Evolutionary conservation across 2,797 vertebrate genomes (phyloP), one percentile per base, ranked within the genome.

Genomic region (Eospalax fontanierii): DNA sequence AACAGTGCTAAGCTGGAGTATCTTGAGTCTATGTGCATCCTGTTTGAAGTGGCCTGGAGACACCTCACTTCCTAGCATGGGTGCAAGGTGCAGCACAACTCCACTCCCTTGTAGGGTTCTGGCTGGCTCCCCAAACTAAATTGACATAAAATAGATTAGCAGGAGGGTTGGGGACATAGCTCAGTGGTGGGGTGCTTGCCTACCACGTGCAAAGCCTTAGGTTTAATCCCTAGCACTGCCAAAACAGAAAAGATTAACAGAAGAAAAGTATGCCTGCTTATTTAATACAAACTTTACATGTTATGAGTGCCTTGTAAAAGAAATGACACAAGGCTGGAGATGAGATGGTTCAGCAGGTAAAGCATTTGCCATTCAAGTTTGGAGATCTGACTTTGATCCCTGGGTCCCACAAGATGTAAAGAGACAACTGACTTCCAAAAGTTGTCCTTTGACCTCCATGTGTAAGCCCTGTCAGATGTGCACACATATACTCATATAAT

Each of bases 1-100:
- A 99, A 99, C 97, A 99, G 98, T 89, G 89, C 71, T 91, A 46
- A 57, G 96, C 73, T 93, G 94, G 71, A 74, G n/a, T 59, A 1
- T 98, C 63, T 54, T 97, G 93, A 59, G 16, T 83, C 74, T 43
- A 6, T 30, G 59, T 1, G 24, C 89, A 40, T 2, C 35, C 68
- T 78, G 28, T 22, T 43, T 30, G 0, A 9, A 35, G 59, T 65
- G 9, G 5, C 16, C 46, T 16, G 0, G 0, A 19, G 79, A 68
- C 6, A 19, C 10, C 40, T 63, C 28, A 6, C 38, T 80, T 73
- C 78, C 26, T 40, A 35, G 26, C 35, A 38, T 38, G 30, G 57
- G 38, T 26, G 18, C 9, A 6, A n/a, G 65, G 24, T 6, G 18
- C 8, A 4, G 21, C 40, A 46, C 19, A 14, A 70, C 40, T 63